Evolutionary conservation across 1,140 invertebrate genomes (phyloP).

Genomic region (Wasmannia auropunctata): DNA sequence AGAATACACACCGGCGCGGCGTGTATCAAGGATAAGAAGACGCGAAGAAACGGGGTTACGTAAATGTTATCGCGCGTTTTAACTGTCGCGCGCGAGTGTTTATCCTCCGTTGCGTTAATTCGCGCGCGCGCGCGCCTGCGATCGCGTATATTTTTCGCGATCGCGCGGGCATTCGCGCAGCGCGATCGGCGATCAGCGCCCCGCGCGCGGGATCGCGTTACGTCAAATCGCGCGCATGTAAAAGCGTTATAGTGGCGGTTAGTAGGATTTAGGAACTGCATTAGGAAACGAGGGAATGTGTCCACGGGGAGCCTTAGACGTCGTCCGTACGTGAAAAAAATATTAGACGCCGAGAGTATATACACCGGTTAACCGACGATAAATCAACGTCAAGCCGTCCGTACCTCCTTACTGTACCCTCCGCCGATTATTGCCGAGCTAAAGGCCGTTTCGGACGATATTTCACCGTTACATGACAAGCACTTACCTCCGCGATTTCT

Average conservation of each 20-base stretch:
- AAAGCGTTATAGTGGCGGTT: not conserved
- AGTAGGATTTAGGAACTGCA: not conserved
- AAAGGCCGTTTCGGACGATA: slow-evolving; percentile 63
- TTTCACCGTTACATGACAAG: slow-evolving; percentile 66
- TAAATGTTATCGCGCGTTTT: slow-evolving; percentile 65
- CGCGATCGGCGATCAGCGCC: no score
- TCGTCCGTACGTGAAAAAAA: slow-evolving; percentile 36
- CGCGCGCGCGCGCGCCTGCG: not conserved
- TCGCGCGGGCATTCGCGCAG: not conserved
- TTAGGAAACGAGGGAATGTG: not conserved
- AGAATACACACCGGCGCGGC: not conserved
- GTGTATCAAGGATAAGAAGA: slow-evolving; percentile 60
- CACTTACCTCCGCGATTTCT: slow-evolving; percentile 61
- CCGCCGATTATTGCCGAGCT: slow-evolving; percentile 66
- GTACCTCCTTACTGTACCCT: slow-evolving; percentile 45
- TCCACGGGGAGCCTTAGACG: not conserved
- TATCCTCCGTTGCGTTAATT: not conserved
- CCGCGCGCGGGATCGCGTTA: not conserved
- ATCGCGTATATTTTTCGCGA: not conserved
- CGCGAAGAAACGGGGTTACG: slow-evolving; percentile 65
- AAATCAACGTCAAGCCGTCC: slow-evolving; percentile 64
- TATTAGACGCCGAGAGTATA: slow-evolving; percentile 26
- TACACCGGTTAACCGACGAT: slow-evolving; percentile 26
- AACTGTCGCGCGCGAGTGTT: slow-evolving; percentile 44
- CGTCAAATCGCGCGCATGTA: not conserved